Evolutionary conservation across 2,888 invertebrate genomes (phyloP).

Genomic region (Lasioglossum lativentre): DNA sequence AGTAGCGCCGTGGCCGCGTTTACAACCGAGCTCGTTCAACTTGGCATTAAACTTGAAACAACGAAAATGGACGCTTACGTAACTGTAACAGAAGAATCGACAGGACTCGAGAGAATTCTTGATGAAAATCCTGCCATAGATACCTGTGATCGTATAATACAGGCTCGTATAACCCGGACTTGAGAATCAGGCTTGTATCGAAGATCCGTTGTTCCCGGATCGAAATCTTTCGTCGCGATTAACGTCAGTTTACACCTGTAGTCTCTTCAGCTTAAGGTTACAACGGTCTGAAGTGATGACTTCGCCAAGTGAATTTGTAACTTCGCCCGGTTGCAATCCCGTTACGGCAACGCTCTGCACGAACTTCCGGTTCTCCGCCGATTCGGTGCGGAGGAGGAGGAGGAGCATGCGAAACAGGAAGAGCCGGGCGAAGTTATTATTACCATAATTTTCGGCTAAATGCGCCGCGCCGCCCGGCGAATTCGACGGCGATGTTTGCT

Average conservation of each 20-base stretch:
- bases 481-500: constrained; percentile 73
- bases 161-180: neutral
- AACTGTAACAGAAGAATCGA: neutral
- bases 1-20: neutral
- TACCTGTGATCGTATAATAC: neutral
- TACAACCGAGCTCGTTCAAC: neutral
- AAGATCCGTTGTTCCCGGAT: neutral
- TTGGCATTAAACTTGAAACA: neutral
- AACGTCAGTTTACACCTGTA: constrained; percentile 12
- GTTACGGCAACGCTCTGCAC: constrained; percentile 33
- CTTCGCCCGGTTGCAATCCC: constrained; percentile 52
- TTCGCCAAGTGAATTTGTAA: constrained; percentile 76
- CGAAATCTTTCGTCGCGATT: neutral
- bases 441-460: constrained; percentile 79
- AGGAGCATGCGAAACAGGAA: constrained; percentile 50
- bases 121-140: neutral
- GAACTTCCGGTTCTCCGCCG: constrained; percentile 55
- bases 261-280: constrained; percentile 55
- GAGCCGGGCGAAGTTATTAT: constrained; percentile 73
- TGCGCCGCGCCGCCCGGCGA: constrained; percentile 71
- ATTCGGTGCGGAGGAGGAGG: constrained; percentile 37
- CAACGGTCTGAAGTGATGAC: constrained; percentile 72
- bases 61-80: neutral
- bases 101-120: neutral
- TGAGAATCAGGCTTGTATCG: neutral